A percentile compares a stretch with the other conserved stretches of the same genome.
These are phyloP conservation scores for Drosophila kikkawai DNA, from an alignment of 1,140 invertebrate genomes.

Conservation along the genomic window DNA sequence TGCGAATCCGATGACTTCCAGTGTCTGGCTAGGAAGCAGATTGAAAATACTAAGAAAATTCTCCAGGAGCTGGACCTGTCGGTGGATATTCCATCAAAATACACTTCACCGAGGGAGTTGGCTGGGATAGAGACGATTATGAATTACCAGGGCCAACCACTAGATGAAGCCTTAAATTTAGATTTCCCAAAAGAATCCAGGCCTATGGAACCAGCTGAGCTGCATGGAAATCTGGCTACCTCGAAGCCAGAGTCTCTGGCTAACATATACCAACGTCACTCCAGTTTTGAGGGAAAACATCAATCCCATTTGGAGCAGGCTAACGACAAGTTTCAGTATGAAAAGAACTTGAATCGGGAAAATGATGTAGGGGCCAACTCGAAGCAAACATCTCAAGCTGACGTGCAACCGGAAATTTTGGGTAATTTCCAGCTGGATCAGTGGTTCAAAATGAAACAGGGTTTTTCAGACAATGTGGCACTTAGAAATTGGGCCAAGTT, in stretches of 20 bases:
- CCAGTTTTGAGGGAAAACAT: neutral
- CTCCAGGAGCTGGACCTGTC: neutral
- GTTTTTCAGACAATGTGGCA: neutral
- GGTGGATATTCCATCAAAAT: neutral
- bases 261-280: neutral
- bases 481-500: neutral
- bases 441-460: neutral
- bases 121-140: constrained; percentile 24
- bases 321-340: neutral
- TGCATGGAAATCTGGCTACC: neutral
- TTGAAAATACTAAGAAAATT: neutral
- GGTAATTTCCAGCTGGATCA: neutral
- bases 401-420: neutral
- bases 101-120: constrained; percentile 9
- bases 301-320: neutral
- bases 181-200: neutral
- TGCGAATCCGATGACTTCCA: constrained; percentile 51
- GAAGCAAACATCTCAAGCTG: neutral
- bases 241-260: neutral
- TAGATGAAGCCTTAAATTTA: constrained; percentile 1
- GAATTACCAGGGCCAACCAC: neutral
- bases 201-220: neutral
- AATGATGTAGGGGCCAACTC: neutral
- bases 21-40: constrained; percentile 35
- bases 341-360: neutral